These are phyloP conservation scores for Aromia moschata DNA, from an alignment of 2,888 invertebrate genomes.

Conservation along the genomic window DNA sequence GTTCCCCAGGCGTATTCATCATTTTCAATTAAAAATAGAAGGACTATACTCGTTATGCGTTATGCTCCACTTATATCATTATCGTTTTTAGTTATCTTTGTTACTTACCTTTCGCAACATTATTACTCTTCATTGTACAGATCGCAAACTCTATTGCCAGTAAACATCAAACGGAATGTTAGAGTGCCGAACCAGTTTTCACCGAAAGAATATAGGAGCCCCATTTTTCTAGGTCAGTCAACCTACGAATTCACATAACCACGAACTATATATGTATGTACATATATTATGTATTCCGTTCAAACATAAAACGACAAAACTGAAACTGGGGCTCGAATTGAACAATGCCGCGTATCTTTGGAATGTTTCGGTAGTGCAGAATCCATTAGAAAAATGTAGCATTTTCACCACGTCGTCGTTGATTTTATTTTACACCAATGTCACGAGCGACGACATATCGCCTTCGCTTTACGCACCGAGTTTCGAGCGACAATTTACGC, in stretches of 20 bases:
- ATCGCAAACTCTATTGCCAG: no score
- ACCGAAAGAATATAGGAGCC: not conserved
- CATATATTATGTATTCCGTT: not conserved
- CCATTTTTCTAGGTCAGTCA: not conserved
- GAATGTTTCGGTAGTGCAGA: not conserved
- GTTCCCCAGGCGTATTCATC: no score
- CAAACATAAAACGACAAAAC: not conserved
- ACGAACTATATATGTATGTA: not conserved
- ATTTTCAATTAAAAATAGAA: no score
- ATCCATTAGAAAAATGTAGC: not conserved
- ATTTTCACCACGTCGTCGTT: not conserved
- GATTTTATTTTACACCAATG: not conserved
- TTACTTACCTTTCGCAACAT: no score
- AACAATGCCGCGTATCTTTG: no score
- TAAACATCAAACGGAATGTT: no score
- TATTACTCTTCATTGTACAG: no score
- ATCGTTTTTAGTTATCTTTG: no score
- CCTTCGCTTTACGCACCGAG: constrained; percentile 8
- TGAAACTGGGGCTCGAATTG: not conserved
- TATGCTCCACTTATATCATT: no score
- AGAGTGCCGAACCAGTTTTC: no score
- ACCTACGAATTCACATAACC: not conserved
- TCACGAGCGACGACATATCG: not conserved
- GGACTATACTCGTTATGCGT: no score
- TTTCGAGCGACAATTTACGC: constrained; percentile 10